Conservation (phyloP, 1,140 invertebrate species). For the Oreohelix idahoensis region DNA sequence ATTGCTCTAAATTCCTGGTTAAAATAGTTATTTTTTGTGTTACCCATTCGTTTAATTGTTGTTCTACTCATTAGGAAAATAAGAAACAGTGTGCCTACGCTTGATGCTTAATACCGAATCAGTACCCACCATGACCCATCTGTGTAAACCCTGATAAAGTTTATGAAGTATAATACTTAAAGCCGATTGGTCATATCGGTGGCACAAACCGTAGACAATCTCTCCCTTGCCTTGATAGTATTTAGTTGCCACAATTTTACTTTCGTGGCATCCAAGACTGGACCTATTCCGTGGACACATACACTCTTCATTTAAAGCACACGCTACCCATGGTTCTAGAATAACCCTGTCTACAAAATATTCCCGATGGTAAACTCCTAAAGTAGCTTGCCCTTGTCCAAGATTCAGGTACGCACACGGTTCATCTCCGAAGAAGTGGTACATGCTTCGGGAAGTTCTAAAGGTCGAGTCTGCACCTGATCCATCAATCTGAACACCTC, state of each 20-base stretch:
- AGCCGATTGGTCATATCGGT: no score
- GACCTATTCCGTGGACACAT: not conserved
- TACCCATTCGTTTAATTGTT: no score
- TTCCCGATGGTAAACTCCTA: conserved; percentile 21
- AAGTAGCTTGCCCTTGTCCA: conserved; percentile 10
- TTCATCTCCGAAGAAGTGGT: conserved; percentile 36
- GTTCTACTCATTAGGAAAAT: no score
- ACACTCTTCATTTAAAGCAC: conserved; percentile 17
- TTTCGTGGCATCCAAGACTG: not conserved
- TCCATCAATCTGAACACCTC: conserved; percentile 1
- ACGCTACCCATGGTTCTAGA: conserved; percentile 34
- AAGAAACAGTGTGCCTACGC: no score
- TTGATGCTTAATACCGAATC: no score
- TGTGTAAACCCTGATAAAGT: no score
- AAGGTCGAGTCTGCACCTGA: not conserved
- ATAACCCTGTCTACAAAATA: conserved; percentile 32
- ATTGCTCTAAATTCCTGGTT: no score
- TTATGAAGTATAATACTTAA: no score
- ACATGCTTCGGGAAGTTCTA: conserved; percentile 24
- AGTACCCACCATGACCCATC: no score
- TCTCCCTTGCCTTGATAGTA: not conserved
- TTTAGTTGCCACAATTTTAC: not conserved
- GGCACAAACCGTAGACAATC: no score
- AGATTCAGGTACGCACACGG: conserved; percentile 20
- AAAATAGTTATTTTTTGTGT: no score